Percentiles rank a stretch among this genome's conserved stretches.
These are phyloP conservation scores for Lasioglossum figueresi DNA, from an alignment of 2,888 invertebrate species.

Conservation along the genomic window DNA sequence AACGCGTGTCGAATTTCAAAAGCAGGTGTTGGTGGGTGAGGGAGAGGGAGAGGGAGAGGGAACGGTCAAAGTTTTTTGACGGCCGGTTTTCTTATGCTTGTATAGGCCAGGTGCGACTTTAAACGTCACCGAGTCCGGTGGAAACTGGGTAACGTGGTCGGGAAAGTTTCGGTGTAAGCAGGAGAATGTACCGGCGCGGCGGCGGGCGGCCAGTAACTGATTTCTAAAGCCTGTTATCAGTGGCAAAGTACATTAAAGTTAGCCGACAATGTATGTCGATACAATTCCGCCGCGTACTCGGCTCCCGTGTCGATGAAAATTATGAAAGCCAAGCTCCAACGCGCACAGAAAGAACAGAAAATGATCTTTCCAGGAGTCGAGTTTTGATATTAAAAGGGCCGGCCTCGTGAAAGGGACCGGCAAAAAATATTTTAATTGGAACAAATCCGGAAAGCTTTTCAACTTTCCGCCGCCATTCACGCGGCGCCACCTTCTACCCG, in stretches of 20 bases:
- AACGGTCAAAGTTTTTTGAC: neutral
- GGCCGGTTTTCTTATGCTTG: neutral
- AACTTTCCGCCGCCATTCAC: neutral
- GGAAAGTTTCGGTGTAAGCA: conserved; percentile 36
- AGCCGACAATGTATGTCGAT: conserved; percentile 32
- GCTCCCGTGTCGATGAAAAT: conserved; percentile 6
- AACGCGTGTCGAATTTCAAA: neutral
- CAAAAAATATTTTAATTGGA: conserved; percentile 22
- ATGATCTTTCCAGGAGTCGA: neutral
- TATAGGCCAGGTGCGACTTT: conserved; percentile 9
- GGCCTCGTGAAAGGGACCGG: neutral
- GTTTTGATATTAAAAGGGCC: conserved; percentile 2
- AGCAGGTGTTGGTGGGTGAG: neutral
- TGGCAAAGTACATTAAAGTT: conserved; percentile 17
- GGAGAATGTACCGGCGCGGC: conserved; percentile 11
- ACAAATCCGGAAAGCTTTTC: neutral
- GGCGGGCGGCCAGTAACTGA: conserved; percentile 24
- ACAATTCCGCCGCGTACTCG: conserved; percentile 20
- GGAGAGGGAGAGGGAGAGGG: too few species aligned
- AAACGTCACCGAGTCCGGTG: neutral
- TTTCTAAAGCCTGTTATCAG: conserved; percentile 43
- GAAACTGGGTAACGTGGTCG: conserved; percentile 17
- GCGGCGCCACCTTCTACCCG: neutral
- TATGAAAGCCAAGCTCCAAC: neutral
- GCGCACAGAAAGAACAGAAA: neutral